These are phyloP conservation scores for Bacillus rossius DNA, from an alignment of 1,140 invertebrate species.

Conservation along the genomic window DNA sequence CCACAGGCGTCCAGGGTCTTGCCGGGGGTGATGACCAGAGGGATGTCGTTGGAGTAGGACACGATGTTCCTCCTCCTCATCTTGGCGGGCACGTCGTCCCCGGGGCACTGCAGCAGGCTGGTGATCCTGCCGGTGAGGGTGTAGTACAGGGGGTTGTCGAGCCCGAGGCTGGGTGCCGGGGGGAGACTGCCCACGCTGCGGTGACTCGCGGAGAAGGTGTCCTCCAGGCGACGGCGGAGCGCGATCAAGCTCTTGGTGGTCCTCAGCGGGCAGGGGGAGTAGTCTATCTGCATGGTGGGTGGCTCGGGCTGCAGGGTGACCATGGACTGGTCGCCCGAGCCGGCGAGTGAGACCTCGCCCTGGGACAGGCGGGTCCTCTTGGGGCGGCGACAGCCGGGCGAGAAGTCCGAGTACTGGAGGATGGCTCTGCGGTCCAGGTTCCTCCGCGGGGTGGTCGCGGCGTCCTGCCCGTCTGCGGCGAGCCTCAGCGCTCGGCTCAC, in stretches of 20 bases:
- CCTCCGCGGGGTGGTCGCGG: no score
- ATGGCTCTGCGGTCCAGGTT: no score
- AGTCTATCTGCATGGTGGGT: slow-evolving; percentile 27
- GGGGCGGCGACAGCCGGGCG: no score
- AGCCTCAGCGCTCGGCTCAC: neutral
- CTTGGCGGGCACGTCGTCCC: no score
- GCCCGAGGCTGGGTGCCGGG: neutral
- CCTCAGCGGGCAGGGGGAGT: slow-evolving; percentile 24
- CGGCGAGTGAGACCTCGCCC: no score
- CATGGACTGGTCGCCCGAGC: no score
- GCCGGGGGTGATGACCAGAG: neutral
- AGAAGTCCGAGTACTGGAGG: no score
- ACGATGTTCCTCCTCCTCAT: no score
- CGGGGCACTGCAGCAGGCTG: no score
- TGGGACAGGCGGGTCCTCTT: no score
- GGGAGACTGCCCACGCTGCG: neutral
- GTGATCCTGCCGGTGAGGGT: neutral
- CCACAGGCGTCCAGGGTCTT: neutral
- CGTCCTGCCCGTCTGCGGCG: neutral
- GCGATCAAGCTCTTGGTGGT: slow-evolving; percentile 20
- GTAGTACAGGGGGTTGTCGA: slow-evolving; percentile 21
- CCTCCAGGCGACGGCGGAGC: slow-evolving; percentile 15
- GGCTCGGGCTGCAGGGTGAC: neutral
- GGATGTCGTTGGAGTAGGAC: no score
- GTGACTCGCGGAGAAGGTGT: slow-evolving; percentile 8